Evolutionary conservation across 1,140 invertebrate species (phyloP), one percentile per base, ranked within the genome.

Genomic region (Papilio dardanus): DNA sequence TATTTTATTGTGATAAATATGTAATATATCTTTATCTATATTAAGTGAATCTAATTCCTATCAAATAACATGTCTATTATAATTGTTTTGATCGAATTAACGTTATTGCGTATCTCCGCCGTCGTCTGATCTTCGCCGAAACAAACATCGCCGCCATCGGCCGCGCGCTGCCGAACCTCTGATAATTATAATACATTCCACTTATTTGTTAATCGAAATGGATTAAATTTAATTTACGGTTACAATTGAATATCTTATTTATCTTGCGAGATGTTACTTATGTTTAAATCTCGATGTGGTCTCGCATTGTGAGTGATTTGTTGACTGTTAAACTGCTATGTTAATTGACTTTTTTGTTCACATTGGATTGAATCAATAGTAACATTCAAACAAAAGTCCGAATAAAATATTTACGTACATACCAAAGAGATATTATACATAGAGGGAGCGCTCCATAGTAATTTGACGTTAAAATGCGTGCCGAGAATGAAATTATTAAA

Each of bases 121-220:
- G 19, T 24, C 21, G 50, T 78, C 71, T 79, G 80, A 81, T 79
- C 78, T 78, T 74, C n/a, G 30, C 62, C 73, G 80, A 81, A 83
- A 81, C 77, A 81, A 83, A 83, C 81, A 83, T 83, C 77, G 75
- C 69, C 42, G 78, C 77, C 71, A 10, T 12, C n/a, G 12, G 37
- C 19, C n/a, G 19, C 74, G 76, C 74, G 75, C 77, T 46, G 76
- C 77, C 76, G 62, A 79, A 79, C 74, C 74, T 81, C 81, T 85
- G 81, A 85, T 79, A 83, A 81, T 79, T 80, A 82, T 80, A 80
- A 24, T 54, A 54, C 77, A 83, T 79, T 85, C 77, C 79, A 81
- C 81, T 81, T 77, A 80, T 79, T 75, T 79, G 77, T 80, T 80
- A 82, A 80, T 83, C 77, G 75, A 21, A 50, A 50, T n/a, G 1